phyloP scores from a whole-genome alignment of 1,140 invertebrate species.

The Trichonephila inaurata region DNA sequence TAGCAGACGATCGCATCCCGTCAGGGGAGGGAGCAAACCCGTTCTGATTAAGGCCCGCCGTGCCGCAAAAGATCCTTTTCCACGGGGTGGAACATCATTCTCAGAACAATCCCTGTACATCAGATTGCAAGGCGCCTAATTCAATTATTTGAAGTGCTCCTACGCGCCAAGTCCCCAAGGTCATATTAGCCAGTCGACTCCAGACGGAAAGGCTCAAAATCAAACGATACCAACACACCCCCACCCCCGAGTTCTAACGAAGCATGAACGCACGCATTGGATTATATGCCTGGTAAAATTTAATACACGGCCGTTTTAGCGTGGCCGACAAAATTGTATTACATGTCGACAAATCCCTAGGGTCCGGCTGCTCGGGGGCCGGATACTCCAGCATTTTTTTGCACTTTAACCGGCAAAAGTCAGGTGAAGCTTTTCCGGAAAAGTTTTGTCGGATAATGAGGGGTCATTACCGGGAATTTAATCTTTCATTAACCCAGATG shows the following conservation, averaged over 20 bases:
- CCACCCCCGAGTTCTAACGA: slow-evolving; percentile 44
- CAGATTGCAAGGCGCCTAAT: slow-evolving; percentile 68
- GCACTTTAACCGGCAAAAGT: not conserved
- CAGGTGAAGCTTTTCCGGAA: not conserved
- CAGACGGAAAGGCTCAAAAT: slow-evolving; percentile 25
- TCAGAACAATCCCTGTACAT: slow-evolving; percentile 34
- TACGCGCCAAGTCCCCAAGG: slow-evolving; percentile 46
- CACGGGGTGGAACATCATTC: slow-evolving; percentile 33
- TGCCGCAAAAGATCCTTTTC: slow-evolving; percentile 37
- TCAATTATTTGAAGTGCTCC: slow-evolving; percentile 71
- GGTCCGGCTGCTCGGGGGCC: not conserved
- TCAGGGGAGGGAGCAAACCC: not conserved
- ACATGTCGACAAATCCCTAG: slow-evolving; percentile 68
- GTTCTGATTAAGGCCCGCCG: slow-evolving; percentile 22
- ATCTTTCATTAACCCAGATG: slow-evolving; percentile 73
- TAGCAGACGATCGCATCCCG: not conserved
- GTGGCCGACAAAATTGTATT: slow-evolving; percentile 72
- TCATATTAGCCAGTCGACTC: slow-evolving; percentile 63
- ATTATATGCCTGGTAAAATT: slow-evolving; percentile 48
- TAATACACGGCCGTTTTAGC: slow-evolving; percentile 55
- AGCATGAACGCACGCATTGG: slow-evolving; percentile 37
- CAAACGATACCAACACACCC: slow-evolving; percentile 24
- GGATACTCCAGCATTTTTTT: slow-evolving; percentile 9
- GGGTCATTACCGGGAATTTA: slow-evolving; percentile 71
- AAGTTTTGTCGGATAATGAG: slow-evolving; percentile 49